These are phyloP conservation scores for Dicycla oo DNA, from an alignment of 2,888 invertebrate species.

Conservation along the genomic window DNA sequence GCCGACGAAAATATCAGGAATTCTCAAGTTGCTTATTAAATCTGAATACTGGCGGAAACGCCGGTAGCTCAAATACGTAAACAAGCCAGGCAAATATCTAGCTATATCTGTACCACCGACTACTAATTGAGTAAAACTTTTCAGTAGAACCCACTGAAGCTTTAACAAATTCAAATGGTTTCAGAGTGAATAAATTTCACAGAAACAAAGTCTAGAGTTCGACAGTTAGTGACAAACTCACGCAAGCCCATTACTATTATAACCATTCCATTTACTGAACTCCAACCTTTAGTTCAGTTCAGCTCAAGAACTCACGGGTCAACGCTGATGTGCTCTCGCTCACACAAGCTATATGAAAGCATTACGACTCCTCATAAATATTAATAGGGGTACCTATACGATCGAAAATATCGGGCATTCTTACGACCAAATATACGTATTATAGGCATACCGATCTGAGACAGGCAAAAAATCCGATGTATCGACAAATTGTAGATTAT, in stretches of 20 bases:
- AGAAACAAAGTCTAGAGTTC: constrained; percentile 18
- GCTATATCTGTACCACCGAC: neutral
- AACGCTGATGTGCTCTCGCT: constrained; percentile 12
- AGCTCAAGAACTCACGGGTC: neutral
- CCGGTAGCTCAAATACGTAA: neutral
- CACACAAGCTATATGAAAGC: constrained; percentile 35
- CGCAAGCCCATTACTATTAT: constrained; percentile 24
- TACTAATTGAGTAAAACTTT: neutral
- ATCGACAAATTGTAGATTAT: constrained; percentile 42
- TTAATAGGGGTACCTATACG: constrained; percentile 41
- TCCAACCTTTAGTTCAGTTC: constrained; percentile 22
- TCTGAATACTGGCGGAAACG: constrained; percentile 5
- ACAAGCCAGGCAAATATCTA: neutral
- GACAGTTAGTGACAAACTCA: constrained; percentile 26
- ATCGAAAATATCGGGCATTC: constrained; percentile 47
- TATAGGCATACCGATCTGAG: constrained; percentile 31
- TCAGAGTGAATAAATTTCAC: constrained; percentile 16
- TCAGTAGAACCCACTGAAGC: constrained; percentile 1
- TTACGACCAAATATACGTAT: constrained; percentile 26
- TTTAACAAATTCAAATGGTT: constrained; percentile 21
- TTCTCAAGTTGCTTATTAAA: constrained; percentile 21
- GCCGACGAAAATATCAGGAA: constrained; percentile 5
- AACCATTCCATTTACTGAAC: constrained; percentile 25
- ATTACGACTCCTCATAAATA: constrained; percentile 52
- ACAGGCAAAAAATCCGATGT: constrained; percentile 34